Evolutionary conservation across 2,888 invertebrate genomes (phyloP).

Genomic region (Microctonus aethiopoides): DNA sequence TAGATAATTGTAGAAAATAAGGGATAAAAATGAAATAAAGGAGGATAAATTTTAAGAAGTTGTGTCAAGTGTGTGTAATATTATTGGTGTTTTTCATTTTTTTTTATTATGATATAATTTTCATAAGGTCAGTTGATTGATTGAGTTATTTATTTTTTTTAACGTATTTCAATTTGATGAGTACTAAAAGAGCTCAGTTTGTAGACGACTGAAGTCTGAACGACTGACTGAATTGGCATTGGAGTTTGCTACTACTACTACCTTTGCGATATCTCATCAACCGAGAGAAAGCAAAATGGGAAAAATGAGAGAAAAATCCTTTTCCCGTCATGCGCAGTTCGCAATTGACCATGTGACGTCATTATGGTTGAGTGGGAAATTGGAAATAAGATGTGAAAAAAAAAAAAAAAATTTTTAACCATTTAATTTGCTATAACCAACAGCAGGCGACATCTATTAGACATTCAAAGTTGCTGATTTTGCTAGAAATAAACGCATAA

Average conservation of each 20-base stretch:
- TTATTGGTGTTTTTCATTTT: slow-evolving; percentile 6
- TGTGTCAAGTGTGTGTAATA: slow-evolving; percentile 21
- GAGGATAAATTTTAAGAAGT: slow-evolving; percentile 34
- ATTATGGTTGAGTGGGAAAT: too few species aligned
- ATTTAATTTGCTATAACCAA: background rate
- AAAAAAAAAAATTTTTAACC: background rate
- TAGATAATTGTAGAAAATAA: background rate
- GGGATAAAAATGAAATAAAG: slow-evolving; percentile 3
- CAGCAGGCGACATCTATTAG: background rate
- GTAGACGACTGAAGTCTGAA: slow-evolving; percentile 20
- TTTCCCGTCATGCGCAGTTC: background rate
- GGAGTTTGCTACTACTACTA: slow-evolving; percentile 9
- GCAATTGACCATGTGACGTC: background rate
- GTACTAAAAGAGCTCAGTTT: slow-evolving; percentile 8
- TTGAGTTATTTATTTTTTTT: background rate
- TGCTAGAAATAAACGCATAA: background rate
- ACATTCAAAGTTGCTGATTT: too few species aligned
- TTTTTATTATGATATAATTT: background rate
- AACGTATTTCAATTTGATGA: background rate
- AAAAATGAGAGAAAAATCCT: slow-evolving; percentile 24
- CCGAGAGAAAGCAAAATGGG: slow-evolving; percentile 21
- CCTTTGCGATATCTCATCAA: slow-evolving; percentile 4
- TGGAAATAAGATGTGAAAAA: background rate
- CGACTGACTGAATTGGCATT: too few species aligned
- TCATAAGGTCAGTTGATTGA: background rate